Evolutionary conservation across 2,888 invertebrate genomes (phyloP).

Genomic region (Latheticus oryzae): DNA sequence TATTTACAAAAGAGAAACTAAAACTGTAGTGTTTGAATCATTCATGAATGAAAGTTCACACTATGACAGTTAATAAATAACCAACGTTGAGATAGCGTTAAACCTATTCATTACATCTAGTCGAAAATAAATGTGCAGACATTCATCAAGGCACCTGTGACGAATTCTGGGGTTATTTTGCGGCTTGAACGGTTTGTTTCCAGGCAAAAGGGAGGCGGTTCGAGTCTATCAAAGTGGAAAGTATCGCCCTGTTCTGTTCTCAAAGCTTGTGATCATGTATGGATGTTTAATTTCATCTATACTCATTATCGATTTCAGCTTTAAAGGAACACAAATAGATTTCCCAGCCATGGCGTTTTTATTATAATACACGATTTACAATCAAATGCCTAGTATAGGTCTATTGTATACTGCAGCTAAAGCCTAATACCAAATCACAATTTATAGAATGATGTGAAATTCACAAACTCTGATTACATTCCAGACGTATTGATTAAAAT

Average conservation of each 20-base stretch:
- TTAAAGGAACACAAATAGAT: constrained; percentile 40
- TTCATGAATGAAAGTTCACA: constrained; percentile 36
- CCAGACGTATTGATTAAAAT: constrained; percentile 17
- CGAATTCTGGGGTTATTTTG: constrained; percentile 50
- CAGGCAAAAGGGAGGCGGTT: constrained; percentile 47
- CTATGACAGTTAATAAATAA: constrained; percentile 40
- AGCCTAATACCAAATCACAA: too few relatives aligned
- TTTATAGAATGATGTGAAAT: too few relatives aligned
- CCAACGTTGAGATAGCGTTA: constrained; percentile 36
- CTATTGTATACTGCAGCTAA: too few relatives aligned
- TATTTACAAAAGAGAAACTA: too few relatives aligned
- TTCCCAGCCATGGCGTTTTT: too few relatives aligned
- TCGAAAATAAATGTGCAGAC: constrained; percentile 39
- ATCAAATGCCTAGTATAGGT: too few relatives aligned
- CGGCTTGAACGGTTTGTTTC: constrained; percentile 49
- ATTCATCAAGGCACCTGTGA: constrained; percentile 49
- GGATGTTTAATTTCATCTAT: constrained; percentile 51
- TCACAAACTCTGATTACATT: constrained; percentile 8
- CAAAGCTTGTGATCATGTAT: constrained; percentile 53
- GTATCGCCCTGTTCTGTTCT: constrained; percentile 47
- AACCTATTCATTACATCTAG: constrained; percentile 31
- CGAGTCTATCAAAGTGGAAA: constrained; percentile 52
- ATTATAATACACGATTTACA: too few relatives aligned
- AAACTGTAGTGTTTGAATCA: too few relatives aligned
- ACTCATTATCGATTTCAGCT: constrained; percentile 46